Evolutionary conservation across 1,140 invertebrate species (phyloP).

Genomic region (Babylonia areolata): DNA sequence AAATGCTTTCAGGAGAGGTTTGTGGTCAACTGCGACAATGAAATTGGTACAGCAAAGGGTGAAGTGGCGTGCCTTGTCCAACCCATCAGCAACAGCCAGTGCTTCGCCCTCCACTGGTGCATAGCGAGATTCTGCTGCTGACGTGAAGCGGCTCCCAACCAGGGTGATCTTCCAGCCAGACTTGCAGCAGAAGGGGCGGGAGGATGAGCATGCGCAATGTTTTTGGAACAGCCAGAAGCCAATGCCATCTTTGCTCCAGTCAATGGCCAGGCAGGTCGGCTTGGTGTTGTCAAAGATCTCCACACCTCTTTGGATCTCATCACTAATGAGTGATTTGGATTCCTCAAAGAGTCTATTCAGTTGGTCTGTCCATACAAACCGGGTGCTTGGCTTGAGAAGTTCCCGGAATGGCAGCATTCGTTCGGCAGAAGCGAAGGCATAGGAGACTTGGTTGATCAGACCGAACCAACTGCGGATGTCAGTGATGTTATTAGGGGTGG

Average conservation of each 20-base stretch:
- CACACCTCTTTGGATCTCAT: constrained; percentile 56
- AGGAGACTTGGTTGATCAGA: too few species aligned
- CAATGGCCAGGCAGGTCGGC: too few species aligned
- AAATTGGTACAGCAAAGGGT: constrained; percentile 53
- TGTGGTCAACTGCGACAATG: too few species aligned
- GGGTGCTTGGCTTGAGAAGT: constrained; percentile 42
- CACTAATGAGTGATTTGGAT: constrained; percentile 48
- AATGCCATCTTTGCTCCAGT: too few species aligned
- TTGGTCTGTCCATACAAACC: constrained; percentile 44
- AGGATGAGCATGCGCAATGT: constrained; percentile 46
- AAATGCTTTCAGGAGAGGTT: too few species aligned
- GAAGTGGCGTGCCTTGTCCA: constrained; percentile 53
- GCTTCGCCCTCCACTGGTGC: constrained; percentile 54
- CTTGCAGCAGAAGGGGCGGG: constrained; percentile 39
- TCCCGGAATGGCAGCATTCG: constrained; percentile 50
- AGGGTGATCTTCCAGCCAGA: constrained; percentile 50
- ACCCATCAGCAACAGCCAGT: constrained; percentile 52
- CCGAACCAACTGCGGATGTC: too few species aligned
- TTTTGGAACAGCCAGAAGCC: constrained; percentile 60
- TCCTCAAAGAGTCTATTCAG: constrained; percentile 45
- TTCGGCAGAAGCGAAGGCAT: too few species aligned
- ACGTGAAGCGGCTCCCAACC: constrained; percentile 57
- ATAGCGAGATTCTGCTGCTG: constrained; percentile 54
- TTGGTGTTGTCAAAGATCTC: constrained; percentile 53
- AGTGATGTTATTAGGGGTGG: too few species aligned